Evolutionary conservation across 2,888 invertebrate species (phyloP), one percentile per base, ranked within the genome.

Genomic region (Metalampra italica): DNA sequence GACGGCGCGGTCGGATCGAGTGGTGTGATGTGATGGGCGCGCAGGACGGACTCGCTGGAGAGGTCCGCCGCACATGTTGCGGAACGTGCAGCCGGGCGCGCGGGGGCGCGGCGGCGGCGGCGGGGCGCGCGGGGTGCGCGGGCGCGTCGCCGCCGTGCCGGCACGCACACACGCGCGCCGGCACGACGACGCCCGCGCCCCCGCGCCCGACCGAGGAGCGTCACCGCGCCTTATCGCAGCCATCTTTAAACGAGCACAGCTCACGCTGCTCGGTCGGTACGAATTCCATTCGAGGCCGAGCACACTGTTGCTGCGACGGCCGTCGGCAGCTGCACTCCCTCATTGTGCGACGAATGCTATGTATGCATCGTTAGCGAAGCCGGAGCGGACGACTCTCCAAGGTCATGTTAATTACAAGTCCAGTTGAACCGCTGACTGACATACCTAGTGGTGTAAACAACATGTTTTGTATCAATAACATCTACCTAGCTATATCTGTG

Each of bases 141-240:
- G 72, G 64, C 76, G 60, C 68, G 66, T 66, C 32, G 32, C 32
- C 66, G 67, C 80, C 82, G 80, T 80, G 79, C 69, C 66, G 67
- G 81, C 82, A 80, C 81, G 79, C 69, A 71, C 80, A 72, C 75
- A 74, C 70, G 64, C 77, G 60, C 67, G 64, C 66, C 64, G 68
- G 36, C 58, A 60, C 58, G 81, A 83, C 85, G 79, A 78, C 83
- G 80, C 80, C 80, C 81, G 77, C 82, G 79, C 81, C 77, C 78
- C 78, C 83, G 80, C 80, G 79, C 81, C 77, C 82, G 79, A 81
- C 77, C 82, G 81, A 80, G 71, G 77, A 85, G 80, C 85, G 85
- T 83, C 87, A 83, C 78, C 69, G 68, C 80, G 82, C 82, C 82
- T 88, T 88, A 89, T 89, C 87, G 87, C 78, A 80, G 83, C 82